Percentiles rank a stretch among this genome's conserved stretches.
phyloP scores from a whole-genome alignment of 2,797 vertebrate species.

The Falco naumanni region DNA sequence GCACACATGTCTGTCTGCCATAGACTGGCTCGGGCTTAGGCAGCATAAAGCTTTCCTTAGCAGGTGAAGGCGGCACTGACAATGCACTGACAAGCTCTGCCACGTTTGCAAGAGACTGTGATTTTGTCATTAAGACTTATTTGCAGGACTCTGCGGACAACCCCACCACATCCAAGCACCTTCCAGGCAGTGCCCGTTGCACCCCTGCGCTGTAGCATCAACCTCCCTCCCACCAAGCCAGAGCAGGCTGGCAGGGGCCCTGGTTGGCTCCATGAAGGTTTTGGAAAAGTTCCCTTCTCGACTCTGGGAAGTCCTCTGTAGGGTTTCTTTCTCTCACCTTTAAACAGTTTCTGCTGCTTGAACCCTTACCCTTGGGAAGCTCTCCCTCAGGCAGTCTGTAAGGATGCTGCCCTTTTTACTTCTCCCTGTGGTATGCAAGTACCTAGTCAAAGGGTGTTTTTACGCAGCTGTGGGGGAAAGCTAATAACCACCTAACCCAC shows the following conservation, averaged over 20 bases:
- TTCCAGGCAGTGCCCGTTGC: background rate
- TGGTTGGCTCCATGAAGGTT: background rate
- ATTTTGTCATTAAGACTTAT: background rate
- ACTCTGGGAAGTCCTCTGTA: background rate
- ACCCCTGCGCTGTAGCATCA: accelerated
- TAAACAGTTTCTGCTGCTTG: background rate
- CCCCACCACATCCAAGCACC: background rate
- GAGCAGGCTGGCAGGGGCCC: background rate
- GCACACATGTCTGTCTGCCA: background rate
- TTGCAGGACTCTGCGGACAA: background rate
- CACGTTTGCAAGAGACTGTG: background rate
- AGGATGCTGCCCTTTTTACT: background rate
- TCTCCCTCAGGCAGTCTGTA: background rate
- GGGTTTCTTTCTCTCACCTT: background rate
- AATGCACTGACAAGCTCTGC: background rate
- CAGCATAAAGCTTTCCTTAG: background rate
- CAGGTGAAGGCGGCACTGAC: background rate
- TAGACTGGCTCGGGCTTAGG: background rate
- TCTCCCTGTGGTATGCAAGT: accelerated
- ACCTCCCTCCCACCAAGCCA: background rate
- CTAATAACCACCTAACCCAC: background rate
- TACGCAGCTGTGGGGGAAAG: background rate
- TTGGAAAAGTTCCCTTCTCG: background rate
- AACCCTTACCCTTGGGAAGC: background rate
- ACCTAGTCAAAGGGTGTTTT: background rate